Base-by-base conservation (phyloP, 2,113 vertebrate genomes). In the Cyrtonyx montezumae region DNA sequence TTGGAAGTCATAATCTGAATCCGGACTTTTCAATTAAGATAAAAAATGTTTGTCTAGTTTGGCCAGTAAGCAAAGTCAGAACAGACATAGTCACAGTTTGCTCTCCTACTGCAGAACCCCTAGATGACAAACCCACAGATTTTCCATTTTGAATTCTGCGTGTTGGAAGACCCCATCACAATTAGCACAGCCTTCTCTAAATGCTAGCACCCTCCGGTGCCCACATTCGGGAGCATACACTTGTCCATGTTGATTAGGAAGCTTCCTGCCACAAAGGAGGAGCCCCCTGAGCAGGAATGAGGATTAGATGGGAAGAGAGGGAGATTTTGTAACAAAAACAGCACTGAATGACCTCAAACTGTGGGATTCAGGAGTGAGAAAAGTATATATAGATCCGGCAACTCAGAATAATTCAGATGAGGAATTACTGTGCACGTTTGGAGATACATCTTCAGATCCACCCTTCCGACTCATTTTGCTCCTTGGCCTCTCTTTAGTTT, bases 141-240 rank as follows among this genome's bases (percentile, higher is more conserved):
- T 55, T 69, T 32, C 85, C 75, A 48, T 40, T 73, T 55, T 22
- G 0, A 7, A 66, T 43, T 25, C 36, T 56, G 55, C 0, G 4
- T 12, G 49, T 5, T 9, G 21, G 34, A 67, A 65, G 49, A 81
- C 59, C 74, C 86, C 85, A 8, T 3, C 58, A 49, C 75, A 4
- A 42, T 2, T 8, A 36, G n/a, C 7, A 40, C 3, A 40, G 34
- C 74, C 88, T 90, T 14, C 66, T 93, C 94, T 94, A 96, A 96
- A 91, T 93, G 3, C 76, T 43, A 92, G 91, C 91, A 94, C 94
- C 94, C 93, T 94, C 95, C 93, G 89, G 91, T 45, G 94, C 89
- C 94, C 70, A 49, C 88, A 77, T 63, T 84, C 92, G 77, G 90
- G 1, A 94, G 88, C 66, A 83, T 32, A 79, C 76, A 66, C 18